phyloP scores from a whole-genome alignment of 2,113 vertebrate species.

The Eptesicus fuscus region DNA sequence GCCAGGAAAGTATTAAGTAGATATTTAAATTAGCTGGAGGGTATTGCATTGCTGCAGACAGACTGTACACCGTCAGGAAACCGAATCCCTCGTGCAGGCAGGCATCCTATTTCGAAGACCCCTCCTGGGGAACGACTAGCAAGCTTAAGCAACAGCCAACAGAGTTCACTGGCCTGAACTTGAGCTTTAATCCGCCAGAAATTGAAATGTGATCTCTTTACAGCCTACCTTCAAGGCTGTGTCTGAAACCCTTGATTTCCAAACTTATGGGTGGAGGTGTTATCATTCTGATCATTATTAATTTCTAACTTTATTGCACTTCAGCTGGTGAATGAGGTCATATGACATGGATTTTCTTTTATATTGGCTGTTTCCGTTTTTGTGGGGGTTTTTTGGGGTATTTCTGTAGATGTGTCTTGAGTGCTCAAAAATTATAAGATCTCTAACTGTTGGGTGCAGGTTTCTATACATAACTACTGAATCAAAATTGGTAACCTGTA shows the following conservation, averaged over 20 bases:
- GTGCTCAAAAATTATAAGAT: not conserved
- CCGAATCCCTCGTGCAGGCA: not conserved
- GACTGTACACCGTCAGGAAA: not conserved
- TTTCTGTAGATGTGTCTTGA: not conserved
- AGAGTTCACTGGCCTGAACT: not conserved
- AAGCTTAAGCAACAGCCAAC: not conserved
- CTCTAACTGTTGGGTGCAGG: not conserved
- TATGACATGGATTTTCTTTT: not conserved
- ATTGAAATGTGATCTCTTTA: not conserved
- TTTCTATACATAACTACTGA: not conserved
- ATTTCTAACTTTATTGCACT: not conserved
- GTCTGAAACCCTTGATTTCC: not conserved
- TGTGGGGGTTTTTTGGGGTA: too few relatives aligned
- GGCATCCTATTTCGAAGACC: not conserved
- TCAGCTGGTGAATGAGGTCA: not conserved
- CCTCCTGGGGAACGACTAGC: not conserved
- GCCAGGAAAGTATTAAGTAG: constrained; percentile 22
- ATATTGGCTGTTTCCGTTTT: not conserved
- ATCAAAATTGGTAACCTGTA: not conserved
- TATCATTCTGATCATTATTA: not conserved
- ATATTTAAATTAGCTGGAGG: constrained; percentile 4
- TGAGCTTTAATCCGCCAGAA: not conserved
- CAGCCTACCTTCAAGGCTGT: not conserved
- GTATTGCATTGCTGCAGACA: not conserved
- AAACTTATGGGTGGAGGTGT: not conserved